phyloP scores from a whole-genome alignment of 2,888 invertebrate species.

The Eurois occulta region DNA sequence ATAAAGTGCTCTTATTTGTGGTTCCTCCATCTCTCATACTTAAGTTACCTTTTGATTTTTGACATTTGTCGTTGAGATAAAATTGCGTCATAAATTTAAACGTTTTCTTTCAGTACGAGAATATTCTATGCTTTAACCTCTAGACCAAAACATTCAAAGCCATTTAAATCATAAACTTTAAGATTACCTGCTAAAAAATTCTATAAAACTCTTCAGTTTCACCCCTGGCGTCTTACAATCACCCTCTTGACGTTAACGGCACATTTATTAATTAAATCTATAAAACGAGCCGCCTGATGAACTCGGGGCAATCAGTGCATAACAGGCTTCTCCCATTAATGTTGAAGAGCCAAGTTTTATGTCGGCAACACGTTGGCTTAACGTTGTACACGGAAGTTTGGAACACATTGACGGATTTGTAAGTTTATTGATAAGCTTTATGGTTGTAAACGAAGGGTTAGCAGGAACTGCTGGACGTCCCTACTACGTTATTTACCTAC shows the following conservation, averaged over 20 bases:
- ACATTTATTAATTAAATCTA: slow-evolving; percentile 60
- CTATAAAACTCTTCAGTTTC: slow-evolving; percentile 20
- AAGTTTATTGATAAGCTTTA: slow-evolving; percentile 12
- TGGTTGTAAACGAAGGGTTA: neutral
- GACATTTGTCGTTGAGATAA: neutral
- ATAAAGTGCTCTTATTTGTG: neutral
- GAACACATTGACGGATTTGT: slow-evolving; percentile 16
- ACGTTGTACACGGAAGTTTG: neutral
- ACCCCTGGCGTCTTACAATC: slow-evolving; percentile 14
- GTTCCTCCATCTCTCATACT: no score
- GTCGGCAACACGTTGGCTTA: slow-evolving; percentile 27
- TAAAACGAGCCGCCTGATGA: slow-evolving; percentile 43
- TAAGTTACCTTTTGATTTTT: neutral
- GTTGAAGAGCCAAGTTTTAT: slow-evolving; percentile 35
- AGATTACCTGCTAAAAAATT: slow-evolving; percentile 23
- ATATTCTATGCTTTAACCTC: neutral
- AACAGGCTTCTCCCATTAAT: slow-evolving; percentile 46
- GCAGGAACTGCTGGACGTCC: neutral
- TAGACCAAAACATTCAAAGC: no score
- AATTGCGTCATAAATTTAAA: neutral
- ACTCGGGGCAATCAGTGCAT: slow-evolving; percentile 47
- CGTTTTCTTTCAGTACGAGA: neutral
- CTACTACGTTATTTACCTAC: neutral
- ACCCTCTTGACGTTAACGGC: slow-evolving; percentile 38
- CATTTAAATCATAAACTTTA: slow-evolving; percentile 8